Conservation (phyloP, 2,888 invertebrate species). For the Amphipyra berbera region DNA sequence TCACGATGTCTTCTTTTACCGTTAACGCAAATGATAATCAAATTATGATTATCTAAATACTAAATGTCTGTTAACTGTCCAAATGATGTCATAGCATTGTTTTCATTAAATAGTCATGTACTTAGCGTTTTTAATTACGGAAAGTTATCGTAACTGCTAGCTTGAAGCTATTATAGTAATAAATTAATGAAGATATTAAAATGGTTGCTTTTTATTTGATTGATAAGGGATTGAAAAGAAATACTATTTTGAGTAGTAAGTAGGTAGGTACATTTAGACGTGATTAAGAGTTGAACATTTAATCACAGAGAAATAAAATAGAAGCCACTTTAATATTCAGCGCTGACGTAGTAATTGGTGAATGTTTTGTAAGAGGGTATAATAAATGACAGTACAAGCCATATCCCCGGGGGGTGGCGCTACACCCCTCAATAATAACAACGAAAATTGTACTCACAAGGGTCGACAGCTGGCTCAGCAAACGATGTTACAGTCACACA, state of each 20-base stretch:
- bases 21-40: no score
- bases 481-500: constrained; percentile 46
- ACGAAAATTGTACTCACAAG: constrained; percentile 42
- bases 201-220: neutral
- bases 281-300: neutral
- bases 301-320: neutral
- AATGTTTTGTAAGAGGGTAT: constrained; percentile 9
- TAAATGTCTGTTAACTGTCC: neutral
- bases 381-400: constrained; percentile 7
- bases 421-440: constrained; percentile 21
- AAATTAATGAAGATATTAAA: neutral
- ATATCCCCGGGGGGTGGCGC: constrained; percentile 16
- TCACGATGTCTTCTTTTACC: no score
- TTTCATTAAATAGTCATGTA: no score
- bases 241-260: neutral
- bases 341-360: constrained; percentile 12
- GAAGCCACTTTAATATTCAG: neutral
- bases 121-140: no score
- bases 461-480: constrained; percentile 31
- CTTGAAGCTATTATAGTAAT: neutral
- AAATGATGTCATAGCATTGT: neutral
- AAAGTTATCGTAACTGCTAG: neutral
- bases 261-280: neutral
- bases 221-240: neutral
- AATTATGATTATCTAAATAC: no score